Conservation (phyloP, 2,113 vertebrate genomes). For the Oreochromis tanganicae region DNA sequence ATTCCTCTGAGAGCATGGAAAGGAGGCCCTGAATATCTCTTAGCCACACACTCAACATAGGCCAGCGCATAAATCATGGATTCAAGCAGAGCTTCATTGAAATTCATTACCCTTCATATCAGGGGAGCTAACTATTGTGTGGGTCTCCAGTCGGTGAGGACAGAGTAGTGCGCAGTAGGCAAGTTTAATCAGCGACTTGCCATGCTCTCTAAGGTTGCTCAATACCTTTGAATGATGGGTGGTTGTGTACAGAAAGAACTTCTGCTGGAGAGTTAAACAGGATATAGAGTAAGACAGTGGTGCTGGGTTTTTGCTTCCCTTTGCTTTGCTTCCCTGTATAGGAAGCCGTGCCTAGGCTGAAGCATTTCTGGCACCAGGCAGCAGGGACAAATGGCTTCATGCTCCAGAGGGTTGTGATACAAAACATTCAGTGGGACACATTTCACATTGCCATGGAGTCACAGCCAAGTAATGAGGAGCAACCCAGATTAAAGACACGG, state of each 20-base stretch:
- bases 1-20: constrained; percentile 43
- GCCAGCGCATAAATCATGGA: constrained; percentile 65
- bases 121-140: constrained; percentile 62
- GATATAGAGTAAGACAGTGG: constrained; percentile 26
- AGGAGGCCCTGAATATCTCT: constrained; percentile 60
- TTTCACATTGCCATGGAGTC: constrained; percentile 40
- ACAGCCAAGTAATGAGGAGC: constrained; percentile 51
- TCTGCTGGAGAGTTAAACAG: not conserved
- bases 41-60: constrained; percentile 58
- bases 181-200: constrained; percentile 65
- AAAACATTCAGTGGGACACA: constrained; percentile 47
- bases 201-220: constrained; percentile 48
- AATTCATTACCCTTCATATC: constrained; percentile 71
- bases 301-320: constrained; percentile 1
- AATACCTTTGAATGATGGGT: constrained; percentile 48
- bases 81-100: constrained; percentile 69
- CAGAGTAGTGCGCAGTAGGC: constrained; percentile 33
- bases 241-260: constrained; percentile 20
- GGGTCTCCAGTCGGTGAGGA: constrained; percentile 47
- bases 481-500: constrained; percentile 43
- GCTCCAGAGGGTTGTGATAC: constrained; percentile 49
- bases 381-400: constrained; percentile 59
- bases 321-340: not conserved
- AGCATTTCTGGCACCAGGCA: constrained; percentile 40
- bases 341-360: not conserved